Conservation (phyloP, 2,888 invertebrate genomes). For the Sinohyriopsis cumingii region DNA sequence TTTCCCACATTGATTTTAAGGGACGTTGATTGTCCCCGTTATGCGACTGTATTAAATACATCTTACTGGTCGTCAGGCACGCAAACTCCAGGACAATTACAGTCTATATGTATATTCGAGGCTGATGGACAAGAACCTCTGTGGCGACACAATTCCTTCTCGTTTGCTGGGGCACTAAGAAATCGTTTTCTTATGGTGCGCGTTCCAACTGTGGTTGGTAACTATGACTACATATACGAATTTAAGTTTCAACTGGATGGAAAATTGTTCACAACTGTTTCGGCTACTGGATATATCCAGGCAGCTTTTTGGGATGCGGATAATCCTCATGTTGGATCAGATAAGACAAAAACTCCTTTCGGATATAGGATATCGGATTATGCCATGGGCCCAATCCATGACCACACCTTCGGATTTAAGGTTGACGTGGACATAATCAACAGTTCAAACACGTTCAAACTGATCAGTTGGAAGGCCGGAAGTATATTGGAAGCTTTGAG, state of each 20-base stretch:
- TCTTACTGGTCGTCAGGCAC: slow-evolving; percentile 12
- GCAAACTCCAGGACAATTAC: too few relatives aligned
- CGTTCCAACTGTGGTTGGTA: slow-evolving; percentile 42
- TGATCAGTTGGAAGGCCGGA: slow-evolving; percentile 32
- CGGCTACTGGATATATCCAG: slow-evolving; percentile 34
- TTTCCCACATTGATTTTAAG: slow-evolving; percentile 23
- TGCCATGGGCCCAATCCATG: slow-evolving; percentile 28
- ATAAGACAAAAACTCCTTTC: slow-evolving; percentile 20
- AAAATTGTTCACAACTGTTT: slow-evolving; percentile 21
- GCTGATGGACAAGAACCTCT: slow-evolving; percentile 39
- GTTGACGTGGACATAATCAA: slow-evolving; percentile 34
- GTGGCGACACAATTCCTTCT: slow-evolving; percentile 29
- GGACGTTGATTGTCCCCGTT: slow-evolving; percentile 46
- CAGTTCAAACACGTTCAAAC: slow-evolving; percentile 23
- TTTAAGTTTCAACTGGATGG: slow-evolving; percentile 40
- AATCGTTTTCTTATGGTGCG: slow-evolving; percentile 41
- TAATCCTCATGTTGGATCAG: slow-evolving; percentile 12
- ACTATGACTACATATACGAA: slow-evolving; percentile 47
- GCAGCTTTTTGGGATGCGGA: slow-evolving; percentile 33
- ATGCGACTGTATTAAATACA: slow-evolving; percentile 39
- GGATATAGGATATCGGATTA: slow-evolving; percentile 24
- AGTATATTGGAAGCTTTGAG: slow-evolving; percentile 12
- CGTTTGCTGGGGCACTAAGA: slow-evolving; percentile 35
- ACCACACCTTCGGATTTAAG: slow-evolving; percentile 36
- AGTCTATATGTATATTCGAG: slow-evolving; percentile 53